Base-by-base conservation (phyloP, 2,888 invertebrate species). In the Drosophila suboccidentalis region DNA sequence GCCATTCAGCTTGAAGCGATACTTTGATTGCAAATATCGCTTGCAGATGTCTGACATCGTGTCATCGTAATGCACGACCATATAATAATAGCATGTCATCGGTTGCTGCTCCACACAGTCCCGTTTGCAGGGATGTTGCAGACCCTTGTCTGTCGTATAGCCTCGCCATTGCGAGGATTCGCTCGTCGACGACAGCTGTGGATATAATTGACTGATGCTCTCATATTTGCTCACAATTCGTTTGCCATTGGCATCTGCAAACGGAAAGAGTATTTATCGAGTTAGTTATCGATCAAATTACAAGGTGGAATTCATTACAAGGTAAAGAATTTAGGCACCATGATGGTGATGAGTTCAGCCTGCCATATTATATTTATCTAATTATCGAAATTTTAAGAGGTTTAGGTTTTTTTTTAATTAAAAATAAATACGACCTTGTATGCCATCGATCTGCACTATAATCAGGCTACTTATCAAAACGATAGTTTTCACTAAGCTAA, bases 21-120 rank as follows among this genome's bases (percentile, higher is more conserved):
- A 90, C 32, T 81, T 85, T 3, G 74, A 43, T 55, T 89, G 80
- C 10, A 91, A 75, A 66, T 90, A 92, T 2, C 85, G 82, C 26
- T 82, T 77, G 63, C 91, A 91, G 4, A 87, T 82, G 1, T 82
- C 82, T 13, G 90, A 78, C 90, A 92, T 90, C 8, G 92, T 92
- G 54, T 91, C 91, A 13, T 91, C 92, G 51, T 91, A 88, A 59
- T 92, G 92, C 1, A 91, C 83, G 3, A 91, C 84, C 81, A 92
- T 82, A 38, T 91, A 90, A 61, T 91, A 92, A 60, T 92, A 91
- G 60, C 92, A 92, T 11, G 89, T 91, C 91, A 91, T 89, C 1
- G 84, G 69, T 53, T 89, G 86, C 43, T 89, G 73, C 3, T 71
- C 71, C 4, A 75, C 64, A 53, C 92, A 92, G 15, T 87, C 81